Evolutionary conservation across 2,888 invertebrate genomes (phyloP).

Genomic region (Perizoma flavofasciatum): DNA sequence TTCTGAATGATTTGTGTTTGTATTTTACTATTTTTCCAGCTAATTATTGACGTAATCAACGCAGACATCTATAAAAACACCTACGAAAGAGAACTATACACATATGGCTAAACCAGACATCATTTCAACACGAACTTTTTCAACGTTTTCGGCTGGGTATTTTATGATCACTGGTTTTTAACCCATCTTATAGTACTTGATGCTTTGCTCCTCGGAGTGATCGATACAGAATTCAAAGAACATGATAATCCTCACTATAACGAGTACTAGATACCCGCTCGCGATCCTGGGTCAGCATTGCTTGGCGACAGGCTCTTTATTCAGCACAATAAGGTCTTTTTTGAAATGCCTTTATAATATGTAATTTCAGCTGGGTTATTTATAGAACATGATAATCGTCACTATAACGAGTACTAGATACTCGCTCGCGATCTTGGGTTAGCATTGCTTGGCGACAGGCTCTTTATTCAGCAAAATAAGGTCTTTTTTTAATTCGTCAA

Average conservation of each 20-base stretch:
- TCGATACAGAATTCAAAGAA: conserved; percentile 20
- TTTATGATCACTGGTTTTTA: neutral
- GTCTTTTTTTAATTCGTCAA: conserved; percentile 52
- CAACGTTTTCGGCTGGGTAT: too few species aligned
- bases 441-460: conserved; percentile 59
- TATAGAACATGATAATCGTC: conserved; percentile 11
- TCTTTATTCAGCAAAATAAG: conserved; percentile 50
- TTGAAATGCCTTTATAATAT: conserved; percentile 58
- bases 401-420: conserved; percentile 2
- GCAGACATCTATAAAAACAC: too few species aligned
- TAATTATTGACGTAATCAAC: too few species aligned
- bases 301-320: conserved; percentile 44
- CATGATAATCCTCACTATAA: conserved; percentile 3
- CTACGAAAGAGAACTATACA: too few species aligned
- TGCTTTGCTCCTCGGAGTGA: neutral
- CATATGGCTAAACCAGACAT: too few species aligned
- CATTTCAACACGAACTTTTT: too few species aligned
- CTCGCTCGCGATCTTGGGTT: conserved; percentile 28
- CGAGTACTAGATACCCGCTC: conserved; percentile 1
- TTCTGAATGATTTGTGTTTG: too few species aligned
- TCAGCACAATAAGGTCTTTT: conserved; percentile 51
- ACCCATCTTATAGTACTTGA: conserved; percentile 3
- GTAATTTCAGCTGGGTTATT: neutral
- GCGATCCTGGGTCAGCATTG: conserved; percentile 52
- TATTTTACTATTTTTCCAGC: too few species aligned